Evolutionary conservation across 2,797 vertebrate species (phyloP).

Genomic region (Gymnothorax javanicus): DNA sequence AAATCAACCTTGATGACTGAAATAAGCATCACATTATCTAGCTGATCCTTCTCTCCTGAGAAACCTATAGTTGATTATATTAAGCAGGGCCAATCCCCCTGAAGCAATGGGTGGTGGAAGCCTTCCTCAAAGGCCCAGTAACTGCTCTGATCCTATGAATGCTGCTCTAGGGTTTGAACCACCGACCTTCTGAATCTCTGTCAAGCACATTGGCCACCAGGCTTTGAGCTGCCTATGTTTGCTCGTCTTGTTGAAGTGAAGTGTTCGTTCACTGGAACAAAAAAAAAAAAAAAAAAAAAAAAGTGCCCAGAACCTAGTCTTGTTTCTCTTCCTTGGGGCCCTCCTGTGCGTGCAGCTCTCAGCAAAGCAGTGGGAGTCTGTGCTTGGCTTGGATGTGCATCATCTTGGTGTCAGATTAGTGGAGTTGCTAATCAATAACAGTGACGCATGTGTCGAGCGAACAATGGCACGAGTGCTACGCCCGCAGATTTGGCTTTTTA

Average conservation of each 20-base stretch:
- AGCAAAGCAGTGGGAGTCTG: conserved; percentile 9
- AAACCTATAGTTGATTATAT: too few relatives aligned
- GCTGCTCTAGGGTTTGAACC: too few relatives aligned
- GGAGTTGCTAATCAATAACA: conserved; percentile 34
- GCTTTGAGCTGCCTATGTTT: too few relatives aligned
- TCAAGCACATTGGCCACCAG: too few relatives aligned
- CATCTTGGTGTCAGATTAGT: conserved; percentile 30
- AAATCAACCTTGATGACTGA: not conserved
- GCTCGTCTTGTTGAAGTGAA: too few relatives aligned
- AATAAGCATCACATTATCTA: not conserved
- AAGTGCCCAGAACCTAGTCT: not conserved
- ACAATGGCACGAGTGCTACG: conserved; percentile 23
- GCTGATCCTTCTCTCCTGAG: too few relatives aligned
- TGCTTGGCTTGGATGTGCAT: not conserved
- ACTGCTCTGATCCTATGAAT: too few relatives aligned
- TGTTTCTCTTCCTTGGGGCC: conserved; percentile 1
- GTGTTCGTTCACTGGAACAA: conserved; percentile 12
- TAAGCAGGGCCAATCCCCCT: too few relatives aligned
- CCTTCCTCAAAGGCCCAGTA: too few relatives aligned
- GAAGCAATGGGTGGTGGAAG: too few relatives aligned
- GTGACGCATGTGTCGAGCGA: conserved; percentile 35
- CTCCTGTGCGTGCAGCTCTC: conserved; percentile 2
- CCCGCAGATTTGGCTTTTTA: conserved; percentile 34
- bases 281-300: not conserved
- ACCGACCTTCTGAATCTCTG: too few relatives aligned